These are phyloP conservation scores for Scophthalmus maximus DNA, from an alignment of 2,113 vertebrate species.

Conservation along the genomic window DNA sequence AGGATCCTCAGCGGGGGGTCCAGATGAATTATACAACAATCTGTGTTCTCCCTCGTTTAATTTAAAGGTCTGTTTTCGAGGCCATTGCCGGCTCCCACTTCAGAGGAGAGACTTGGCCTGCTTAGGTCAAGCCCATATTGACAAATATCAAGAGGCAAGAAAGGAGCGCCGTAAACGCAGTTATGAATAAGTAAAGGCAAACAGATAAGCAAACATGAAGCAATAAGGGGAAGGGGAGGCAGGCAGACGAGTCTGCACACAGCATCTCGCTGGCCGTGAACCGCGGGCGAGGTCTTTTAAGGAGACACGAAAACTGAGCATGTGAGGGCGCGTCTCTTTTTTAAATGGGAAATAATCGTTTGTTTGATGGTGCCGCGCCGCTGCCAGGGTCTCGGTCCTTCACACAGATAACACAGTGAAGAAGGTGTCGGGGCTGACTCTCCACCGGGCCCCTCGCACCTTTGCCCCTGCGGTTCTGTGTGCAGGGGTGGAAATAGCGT, in stretches of 20 bases:
- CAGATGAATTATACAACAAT: constrained; percentile 86
- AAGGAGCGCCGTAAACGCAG: constrained; percentile 70
- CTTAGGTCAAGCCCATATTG: constrained; percentile 81
- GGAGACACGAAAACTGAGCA: constrained; percentile 54
- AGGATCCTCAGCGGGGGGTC: constrained; percentile 78
- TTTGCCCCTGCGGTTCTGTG: constrained; percentile 26
- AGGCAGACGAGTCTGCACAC: constrained; percentile 8
- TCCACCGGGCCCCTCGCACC: constrained; percentile 18
- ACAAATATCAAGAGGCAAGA: constrained; percentile 80
- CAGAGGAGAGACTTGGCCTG: constrained; percentile 71
- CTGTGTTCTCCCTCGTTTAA: constrained; percentile 82
- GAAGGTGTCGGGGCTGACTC: constrained; percentile 5
- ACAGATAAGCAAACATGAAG: constrained; percentile 74
- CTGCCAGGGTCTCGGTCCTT: constrained; percentile 32
- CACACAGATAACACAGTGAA: constrained; percentile 17
- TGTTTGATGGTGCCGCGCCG: constrained; percentile 59
- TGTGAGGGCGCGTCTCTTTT: constrained; percentile 44
- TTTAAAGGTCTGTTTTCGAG: constrained; percentile 85
- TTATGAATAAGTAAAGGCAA: constrained; percentile 75
- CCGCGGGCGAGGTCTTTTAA: constrained; percentile 41
- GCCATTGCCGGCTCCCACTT: constrained; percentile 71
- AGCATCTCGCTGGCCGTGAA: constrained; percentile 50
- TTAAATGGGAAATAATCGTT: constrained; percentile 54
- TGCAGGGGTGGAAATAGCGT: constrained; percentile 15
- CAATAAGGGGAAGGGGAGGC: constrained; percentile 41